phyloP scores from a whole-genome alignment of 30 jellyfish, hydroid and myxozoan genomes.

The Chrysaora quinquecirrha region DNA sequence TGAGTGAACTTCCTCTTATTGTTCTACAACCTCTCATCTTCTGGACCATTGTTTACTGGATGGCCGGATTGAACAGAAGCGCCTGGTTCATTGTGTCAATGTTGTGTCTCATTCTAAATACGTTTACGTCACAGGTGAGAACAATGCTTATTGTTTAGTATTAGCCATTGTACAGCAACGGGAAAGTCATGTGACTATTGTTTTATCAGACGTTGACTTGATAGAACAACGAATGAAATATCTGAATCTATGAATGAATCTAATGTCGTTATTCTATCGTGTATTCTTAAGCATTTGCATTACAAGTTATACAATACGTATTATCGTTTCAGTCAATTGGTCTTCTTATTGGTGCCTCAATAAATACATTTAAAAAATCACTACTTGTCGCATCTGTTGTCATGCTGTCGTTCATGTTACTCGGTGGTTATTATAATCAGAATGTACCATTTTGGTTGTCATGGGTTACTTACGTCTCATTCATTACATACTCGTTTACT shows the following conservation, averaged over 20 bases:
- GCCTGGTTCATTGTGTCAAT: constrained; percentile 41
- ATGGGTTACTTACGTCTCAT: constrained; percentile 65
- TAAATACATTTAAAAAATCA: constrained; percentile 38
- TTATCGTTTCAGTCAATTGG: constrained; percentile 77
- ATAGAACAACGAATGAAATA: no score
- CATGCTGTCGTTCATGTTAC: constrained; percentile 48
- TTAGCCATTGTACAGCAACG: no score
- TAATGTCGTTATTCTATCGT: no score
- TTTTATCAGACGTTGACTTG: no score
- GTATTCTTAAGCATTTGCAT: no score
- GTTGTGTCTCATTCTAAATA: constrained; percentile 11
- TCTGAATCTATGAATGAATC: no score
- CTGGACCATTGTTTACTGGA: constrained; percentile 69
- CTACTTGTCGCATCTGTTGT: constrained; percentile 53
- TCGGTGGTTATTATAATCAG: constrained; percentile 74
- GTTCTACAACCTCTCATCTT: constrained; percentile 56
- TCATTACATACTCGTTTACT: constrained; percentile 41
- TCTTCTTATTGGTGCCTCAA: constrained; percentile 49
- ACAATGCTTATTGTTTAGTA: neutral
- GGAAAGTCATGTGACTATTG: no score
- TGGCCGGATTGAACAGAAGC: constrained; percentile 77
- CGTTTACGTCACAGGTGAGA: constrained; percentile 70
- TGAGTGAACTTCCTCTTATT: constrained; percentile 65
- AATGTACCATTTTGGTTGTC: constrained; percentile 63
- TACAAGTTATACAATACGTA: no score